Base-by-base conservation (phyloP, 2,888 invertebrate genomes). In the Drosophila prolongata region DNA sequence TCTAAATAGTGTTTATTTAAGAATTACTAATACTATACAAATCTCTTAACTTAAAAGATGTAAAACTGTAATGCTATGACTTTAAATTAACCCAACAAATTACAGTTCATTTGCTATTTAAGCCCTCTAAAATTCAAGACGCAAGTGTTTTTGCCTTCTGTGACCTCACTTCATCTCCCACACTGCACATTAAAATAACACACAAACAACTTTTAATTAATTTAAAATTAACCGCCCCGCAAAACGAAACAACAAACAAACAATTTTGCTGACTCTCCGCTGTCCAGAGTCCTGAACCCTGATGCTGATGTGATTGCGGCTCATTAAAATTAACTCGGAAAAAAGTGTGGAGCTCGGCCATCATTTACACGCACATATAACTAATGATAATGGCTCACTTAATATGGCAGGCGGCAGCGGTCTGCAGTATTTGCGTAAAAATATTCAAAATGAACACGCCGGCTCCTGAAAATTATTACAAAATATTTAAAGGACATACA, bases 361-460 rank as follows among this genome's bases (percentile, higher is more conserved):
- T 53, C 60, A 76, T 64, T 38, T 57, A 65, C 68, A 68, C 59
- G 56, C 66, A 34, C 62, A 60, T 68, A 79, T 79, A 79, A 80
- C 76, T 79, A 79, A 81, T 81, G 79, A 65, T 81, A 80, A 80
- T 79, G 68, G 73, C 71, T 69, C 74, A 79, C 76, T 79, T 77
- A 77, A 78, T 79, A 78, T 74, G 78, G 64, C 62, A 46, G 35
- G 53, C 58, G 67, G 61, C 42, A 55, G 46, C 40, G 65, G 67
- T 66, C 58, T 60, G 40, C 71, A 67, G 75, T 79, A 76, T 78
- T 79, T 77, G 58, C 76, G 70, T 62, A 35, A 35, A 66, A 69
- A 53, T 74, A 64, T 58, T 43, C 58, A 71, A 70, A 77, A 62
- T 55, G 47, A 56, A 49, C 52, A 13, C 8, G 13, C 24, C 13